These are phyloP conservation scores for Antrozous pallidus DNA, from an alignment of 2,797 vertebrate genomes.

Conservation along the genomic window DNA sequence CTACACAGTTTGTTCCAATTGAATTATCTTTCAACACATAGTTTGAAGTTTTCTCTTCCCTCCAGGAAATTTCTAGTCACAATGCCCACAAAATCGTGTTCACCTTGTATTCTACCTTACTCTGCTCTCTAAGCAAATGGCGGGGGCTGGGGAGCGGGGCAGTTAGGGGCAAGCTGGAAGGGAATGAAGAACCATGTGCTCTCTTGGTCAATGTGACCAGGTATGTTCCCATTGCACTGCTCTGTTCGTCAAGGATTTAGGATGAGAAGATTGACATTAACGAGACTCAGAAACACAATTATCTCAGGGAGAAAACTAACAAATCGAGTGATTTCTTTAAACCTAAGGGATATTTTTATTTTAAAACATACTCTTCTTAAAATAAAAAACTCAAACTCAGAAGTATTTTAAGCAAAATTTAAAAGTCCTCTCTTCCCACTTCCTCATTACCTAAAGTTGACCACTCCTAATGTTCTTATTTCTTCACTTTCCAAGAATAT, in stretches of 20 bases:
- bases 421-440: background rate
- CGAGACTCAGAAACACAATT: background rate
- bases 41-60: background rate
- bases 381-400: background rate
- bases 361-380: background rate
- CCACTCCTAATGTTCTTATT: background rate
- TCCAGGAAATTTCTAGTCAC: background rate
- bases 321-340: constrained; percentile 6
- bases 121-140: background rate
- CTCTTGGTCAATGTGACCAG: background rate
- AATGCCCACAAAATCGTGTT: background rate
- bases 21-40: background rate
- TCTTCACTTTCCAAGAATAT: background rate
- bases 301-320: background rate
- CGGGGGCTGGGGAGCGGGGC: too few species aligned
- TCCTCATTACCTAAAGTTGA: background rate
- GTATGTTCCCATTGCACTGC: rapidly evolving
- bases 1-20: background rate
- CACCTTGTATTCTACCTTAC: background rate
- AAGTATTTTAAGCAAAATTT: background rate
- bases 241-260: background rate
- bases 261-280: background rate
- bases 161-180: too few species aligned
- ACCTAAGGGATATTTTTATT: background rate
- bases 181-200: background rate